Percentiles rank a stretch among this genome's conserved stretches.
These are phyloP conservation scores for Agonopterix heracliana DNA, from an alignment of 2,888 invertebrate genomes.

Conservation along the genomic window DNA sequence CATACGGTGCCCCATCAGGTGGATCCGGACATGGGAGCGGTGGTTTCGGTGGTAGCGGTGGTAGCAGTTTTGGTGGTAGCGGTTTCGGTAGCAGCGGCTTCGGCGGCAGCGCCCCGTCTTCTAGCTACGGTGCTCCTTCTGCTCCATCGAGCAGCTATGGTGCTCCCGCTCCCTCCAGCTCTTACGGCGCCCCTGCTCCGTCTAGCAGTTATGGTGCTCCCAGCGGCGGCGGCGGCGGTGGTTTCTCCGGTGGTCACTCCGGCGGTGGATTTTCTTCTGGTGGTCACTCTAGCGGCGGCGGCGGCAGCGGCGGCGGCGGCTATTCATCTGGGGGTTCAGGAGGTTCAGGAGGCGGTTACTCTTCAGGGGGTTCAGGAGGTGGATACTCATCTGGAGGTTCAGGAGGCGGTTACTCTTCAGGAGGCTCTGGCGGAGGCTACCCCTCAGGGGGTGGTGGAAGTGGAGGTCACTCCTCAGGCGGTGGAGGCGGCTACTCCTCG, in stretches of 20 bases:
- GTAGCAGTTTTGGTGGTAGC: slow-evolving; percentile 12
- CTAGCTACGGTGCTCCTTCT: slow-evolving; percentile 59
- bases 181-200: slow-evolving; percentile 32
- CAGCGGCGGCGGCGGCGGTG: slow-evolving; percentile 16
- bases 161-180: slow-evolving; percentile 31
- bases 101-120: slow-evolving; percentile 33
- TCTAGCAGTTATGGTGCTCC: slow-evolving; percentile 26
- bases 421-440: slow-evolving; percentile 34
- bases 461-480: slow-evolving; percentile 17
- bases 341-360: slow-evolving; percentile 47
- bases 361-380: slow-evolving; percentile 38
- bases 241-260: slow-evolving; percentile 18
- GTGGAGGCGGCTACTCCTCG: slow-evolving; percentile 76
- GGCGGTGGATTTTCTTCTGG: slow-evolving; percentile 32
- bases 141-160: slow-evolving; percentile 38
- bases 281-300: slow-evolving; percentile 15
- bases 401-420: slow-evolving; percentile 28
- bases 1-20: slow-evolving; percentile 57
- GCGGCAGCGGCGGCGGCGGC: slow-evolving; percentile 33
- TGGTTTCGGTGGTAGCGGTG: slow-evolving; percentile 33
- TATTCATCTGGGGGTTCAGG: slow-evolving; percentile 79
- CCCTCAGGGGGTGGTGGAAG: slow-evolving; percentile 26
- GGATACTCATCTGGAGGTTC: slow-evolving; percentile 19
- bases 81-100: slow-evolving; percentile 18
- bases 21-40: slow-evolving; percentile 30